Percentiles rank a stretch among this genome's conserved stretches.
phyloP scores from a whole-genome alignment of 2,797 vertebrate genomes.

The Sparus aurata region DNA sequence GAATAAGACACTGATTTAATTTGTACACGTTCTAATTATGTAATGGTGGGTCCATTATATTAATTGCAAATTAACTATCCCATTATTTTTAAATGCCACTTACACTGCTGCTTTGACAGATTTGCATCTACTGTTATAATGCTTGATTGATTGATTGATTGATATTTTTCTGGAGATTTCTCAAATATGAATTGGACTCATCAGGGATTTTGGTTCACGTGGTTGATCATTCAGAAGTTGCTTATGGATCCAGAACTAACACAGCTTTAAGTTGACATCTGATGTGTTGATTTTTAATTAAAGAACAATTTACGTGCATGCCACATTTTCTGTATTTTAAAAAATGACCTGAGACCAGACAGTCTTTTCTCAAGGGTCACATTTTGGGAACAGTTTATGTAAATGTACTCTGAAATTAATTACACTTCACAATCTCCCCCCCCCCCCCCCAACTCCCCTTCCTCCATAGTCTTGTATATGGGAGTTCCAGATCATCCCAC shows the following conservation, averaged over 20 bases:
- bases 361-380: slow-evolving; percentile 37
- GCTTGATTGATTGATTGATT: neutral
- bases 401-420: slow-evolving; percentile 66
- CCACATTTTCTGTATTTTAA: slow-evolving; percentile 7
- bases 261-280: slow-evolving; percentile 1
- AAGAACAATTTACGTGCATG: slow-evolving; percentile 15
- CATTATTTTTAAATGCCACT: slow-evolving; percentile 54
- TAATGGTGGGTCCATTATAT: neutral
- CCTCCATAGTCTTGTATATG: slow-evolving; percentile 91
- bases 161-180: neutral
- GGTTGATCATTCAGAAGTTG: neutral
- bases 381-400: slow-evolving; percentile 56
- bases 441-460: neutral
- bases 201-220: slow-evolving; percentile 12
- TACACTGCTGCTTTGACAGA: slow-evolving; percentile 38
- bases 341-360: neutral
- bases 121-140: slow-evolving; percentile 43
- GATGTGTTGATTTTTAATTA: slow-evolving; percentile 21
- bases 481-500: slow-evolving; percentile 95
- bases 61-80: slow-evolving; percentile 47
- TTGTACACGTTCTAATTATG: neutral
- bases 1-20: neutral
- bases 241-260: slow-evolving; percentile 16
- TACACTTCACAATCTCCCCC: slow-evolving; percentile 39
- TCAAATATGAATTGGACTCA: neutral